These are phyloP conservation scores for Saimiri boliviensis DNA, from an alignment of 2,113 vertebrate genomes.

Conservation along the genomic window DNA sequence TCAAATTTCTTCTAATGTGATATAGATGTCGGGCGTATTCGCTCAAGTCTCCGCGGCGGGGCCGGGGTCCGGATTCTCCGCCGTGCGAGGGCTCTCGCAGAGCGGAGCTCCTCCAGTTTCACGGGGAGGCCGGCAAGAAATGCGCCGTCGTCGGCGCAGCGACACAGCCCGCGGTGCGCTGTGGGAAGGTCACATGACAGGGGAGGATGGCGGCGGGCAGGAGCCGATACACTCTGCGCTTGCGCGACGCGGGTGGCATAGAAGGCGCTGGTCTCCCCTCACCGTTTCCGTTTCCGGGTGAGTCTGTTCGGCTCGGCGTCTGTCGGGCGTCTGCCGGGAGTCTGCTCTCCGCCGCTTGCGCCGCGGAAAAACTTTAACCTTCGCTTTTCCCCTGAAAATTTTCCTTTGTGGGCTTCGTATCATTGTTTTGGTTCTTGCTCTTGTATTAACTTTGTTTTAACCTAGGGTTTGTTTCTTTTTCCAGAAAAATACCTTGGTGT, in stretches of 20 bases:
- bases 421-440: neutral
- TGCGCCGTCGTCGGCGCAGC: rapidly evolving
- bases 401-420: neutral
- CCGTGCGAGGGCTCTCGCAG: rapidly evolving
- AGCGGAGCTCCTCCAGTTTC: too few species aligned
- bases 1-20: neutral
- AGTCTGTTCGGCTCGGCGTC: rapidly evolving
- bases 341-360: rapidly evolving
- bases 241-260: neutral
- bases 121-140: rapidly evolving
- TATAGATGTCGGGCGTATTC: neutral
- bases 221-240: rapidly evolving
- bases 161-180: rapidly evolving
- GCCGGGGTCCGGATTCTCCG: rapidly evolving
- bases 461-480: neutral
- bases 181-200: neutral
- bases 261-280: rapidly evolving
- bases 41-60: too few species aligned
- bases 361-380: neutral
- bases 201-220: rapidly evolving
- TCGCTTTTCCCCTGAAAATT: neutral
- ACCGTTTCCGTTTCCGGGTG: neutral
- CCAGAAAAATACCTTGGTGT: neutral
- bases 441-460: neutral
- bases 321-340: rapidly evolving